Evolutionary conservation across 1,140 invertebrate species (phyloP).

Genomic region (Choristoneura fumiferana): DNA sequence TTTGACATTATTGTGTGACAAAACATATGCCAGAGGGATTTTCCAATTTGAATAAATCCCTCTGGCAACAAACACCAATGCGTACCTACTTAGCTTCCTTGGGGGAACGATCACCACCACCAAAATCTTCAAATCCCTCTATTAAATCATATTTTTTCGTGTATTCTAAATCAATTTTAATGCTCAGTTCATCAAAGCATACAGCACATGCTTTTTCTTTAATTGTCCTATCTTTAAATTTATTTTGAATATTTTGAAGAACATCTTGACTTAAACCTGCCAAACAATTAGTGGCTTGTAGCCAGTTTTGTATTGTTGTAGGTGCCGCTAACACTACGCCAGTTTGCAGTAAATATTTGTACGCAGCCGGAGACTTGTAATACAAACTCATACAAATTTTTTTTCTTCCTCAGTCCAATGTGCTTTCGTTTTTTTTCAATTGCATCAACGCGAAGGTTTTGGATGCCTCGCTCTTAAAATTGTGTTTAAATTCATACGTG

Average conservation of each 20-base stretch:
- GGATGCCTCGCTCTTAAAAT: not conserved
- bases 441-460: conserved; percentile 20
- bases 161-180: conserved; percentile 26
- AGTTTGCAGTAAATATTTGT: conserved; percentile 21
- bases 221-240: conserved; percentile 21
- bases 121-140: conserved; percentile 30
- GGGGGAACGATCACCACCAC: conserved; percentile 16
- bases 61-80: conserved; percentile 26
- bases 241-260: conserved; percentile 24
- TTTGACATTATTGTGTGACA: conserved; percentile 16
- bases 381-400: conserved; percentile 22
- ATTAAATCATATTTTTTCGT: conserved; percentile 27
- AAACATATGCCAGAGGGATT: too few species aligned
- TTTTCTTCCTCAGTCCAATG: conserved; percentile 20
- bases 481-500: too few species aligned
- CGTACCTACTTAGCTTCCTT: conserved; percentile 23
- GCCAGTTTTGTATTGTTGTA: conserved; percentile 22
- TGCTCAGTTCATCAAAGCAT: conserved; percentile 27
- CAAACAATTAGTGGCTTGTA: conserved; percentile 21
- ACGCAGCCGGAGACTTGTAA: conserved; percentile 22
- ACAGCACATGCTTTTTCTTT: conserved; percentile 23
- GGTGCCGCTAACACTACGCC: conserved; percentile 23
- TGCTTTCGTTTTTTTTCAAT: conserved; percentile 12
- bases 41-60: too few species aligned
- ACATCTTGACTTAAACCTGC: conserved; percentile 22